Percentiles rank a stretch among this genome's conserved stretches.
Evolutionary conservation across 2,113 vertebrate species (phyloP).

Genomic region (Stegostoma tigrinum): DNA sequence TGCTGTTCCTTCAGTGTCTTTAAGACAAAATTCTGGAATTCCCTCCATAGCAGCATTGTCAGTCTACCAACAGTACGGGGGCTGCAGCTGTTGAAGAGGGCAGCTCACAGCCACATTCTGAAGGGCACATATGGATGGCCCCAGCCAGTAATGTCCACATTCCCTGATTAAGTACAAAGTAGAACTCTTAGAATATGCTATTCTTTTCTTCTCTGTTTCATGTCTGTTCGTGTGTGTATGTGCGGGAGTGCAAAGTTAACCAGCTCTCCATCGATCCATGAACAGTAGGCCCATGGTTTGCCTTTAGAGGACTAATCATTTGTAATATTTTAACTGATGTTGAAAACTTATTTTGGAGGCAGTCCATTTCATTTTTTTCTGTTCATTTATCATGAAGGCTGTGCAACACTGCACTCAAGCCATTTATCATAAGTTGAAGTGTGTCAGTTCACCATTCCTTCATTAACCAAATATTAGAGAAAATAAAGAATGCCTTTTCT

Average conservation of each 20-base stretch:
- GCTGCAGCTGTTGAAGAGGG: too few species aligned
- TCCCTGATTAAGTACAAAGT: background rate
- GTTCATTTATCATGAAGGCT: background rate
- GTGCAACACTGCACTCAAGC: background rate
- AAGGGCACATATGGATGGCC: too few species aligned
- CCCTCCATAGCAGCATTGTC: too few species aligned
- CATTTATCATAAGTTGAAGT: background rate
- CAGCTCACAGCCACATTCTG: too few species aligned
- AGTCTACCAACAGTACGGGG: too few species aligned
- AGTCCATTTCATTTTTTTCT: background rate
- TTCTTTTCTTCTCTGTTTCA: background rate
- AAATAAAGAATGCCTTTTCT: background rate
- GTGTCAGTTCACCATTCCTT: background rate
- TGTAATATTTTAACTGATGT: background rate
- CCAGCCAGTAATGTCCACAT: too few species aligned
- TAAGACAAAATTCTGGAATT: too few species aligned
- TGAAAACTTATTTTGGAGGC: background rate
- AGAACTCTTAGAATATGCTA: background rate
- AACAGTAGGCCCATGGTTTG: background rate
- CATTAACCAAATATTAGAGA: background rate
- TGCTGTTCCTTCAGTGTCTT: too few species aligned
- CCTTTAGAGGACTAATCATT: background rate
- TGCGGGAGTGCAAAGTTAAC: background rate
- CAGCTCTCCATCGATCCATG: background rate
- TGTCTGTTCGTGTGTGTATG: background rate